A percentile compares a stretch with the other conserved stretches of the same genome.
Evolutionary conservation across 2,113 vertebrate genomes (phyloP).

Genomic region (Gavia stellata): DNA sequence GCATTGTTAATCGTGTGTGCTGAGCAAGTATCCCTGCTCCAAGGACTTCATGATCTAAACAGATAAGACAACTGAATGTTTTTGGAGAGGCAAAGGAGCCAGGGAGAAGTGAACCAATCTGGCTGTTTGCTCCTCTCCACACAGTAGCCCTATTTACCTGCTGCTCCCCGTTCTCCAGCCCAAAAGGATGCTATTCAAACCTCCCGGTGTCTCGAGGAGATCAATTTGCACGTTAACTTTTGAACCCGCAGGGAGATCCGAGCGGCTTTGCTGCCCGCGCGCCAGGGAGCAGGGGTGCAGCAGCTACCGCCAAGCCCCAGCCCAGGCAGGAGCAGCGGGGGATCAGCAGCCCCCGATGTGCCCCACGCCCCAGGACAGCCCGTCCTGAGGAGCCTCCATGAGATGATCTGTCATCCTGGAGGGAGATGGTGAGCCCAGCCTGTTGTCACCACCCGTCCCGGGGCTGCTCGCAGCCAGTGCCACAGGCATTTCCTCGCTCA

Average conservation of each 20-base stretch:
- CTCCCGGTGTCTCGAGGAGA: background rate
- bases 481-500: slow-evolving; percentile 45
- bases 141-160: background rate
- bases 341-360: background rate
- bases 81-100: background rate
- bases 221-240: slow-evolving; percentile 2
- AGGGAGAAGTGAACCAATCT: background rate
- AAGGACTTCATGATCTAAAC: background rate
- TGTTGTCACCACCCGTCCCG: background rate
- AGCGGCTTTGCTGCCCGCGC: background rate
- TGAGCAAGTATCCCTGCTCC: background rate
- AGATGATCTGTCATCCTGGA: background rate
- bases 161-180: background rate
- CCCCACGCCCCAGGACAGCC: background rate
- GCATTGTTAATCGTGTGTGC: background rate
- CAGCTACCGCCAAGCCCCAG: background rate
- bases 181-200: background rate
- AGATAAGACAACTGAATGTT: background rate
- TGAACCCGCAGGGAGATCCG: background rate
- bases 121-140: background rate
- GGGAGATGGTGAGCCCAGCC: background rate
- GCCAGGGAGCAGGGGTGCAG: background rate
- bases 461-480: background rate
- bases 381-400: background rate
- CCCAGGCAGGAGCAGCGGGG: background rate